Base-by-base conservation (phyloP, 2,113 vertebrate species). In the Struthio camelus region DNA sequence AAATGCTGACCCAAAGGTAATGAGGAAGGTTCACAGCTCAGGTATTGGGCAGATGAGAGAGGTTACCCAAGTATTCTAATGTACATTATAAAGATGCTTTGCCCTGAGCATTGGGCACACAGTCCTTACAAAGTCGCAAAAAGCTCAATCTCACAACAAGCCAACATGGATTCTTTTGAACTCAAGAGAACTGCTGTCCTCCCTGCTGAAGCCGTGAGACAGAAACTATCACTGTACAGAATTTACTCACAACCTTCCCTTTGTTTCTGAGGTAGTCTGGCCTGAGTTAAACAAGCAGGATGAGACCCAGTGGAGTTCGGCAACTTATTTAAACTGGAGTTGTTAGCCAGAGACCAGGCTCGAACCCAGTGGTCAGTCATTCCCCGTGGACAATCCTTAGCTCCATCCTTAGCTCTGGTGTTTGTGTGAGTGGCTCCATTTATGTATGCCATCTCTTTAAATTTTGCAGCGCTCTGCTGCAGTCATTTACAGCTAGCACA, bases 81-180 rank as follows among this genome's bases (percentile, higher is more conserved):
- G 8, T 7, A 3, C 1, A 0, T 46, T 34, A 2, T 2, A 16
- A 85, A 69, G 1, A 0, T 11, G 44, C 16, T 87, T 69, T 51
- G 8, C 27, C 6, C 27, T 72, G 59, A 83, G 53, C 14, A 13
- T 38, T 34, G 54, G 25, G 66, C 66, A 53, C 56, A 14, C 59
- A 10, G n/a, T 27, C 20, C 51, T 79, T 88, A 13, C 23, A 4
- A 20, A 20, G 64, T 85, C 80, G 56, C 44, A 36, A 15, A 34
- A 19, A 53, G 4, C 25, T 59, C 82, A 10, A 3, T 2, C 19
- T 2, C 44, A 51, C 61, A 83, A 3, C 12, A 22, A 8, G 30
- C 24, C 42, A 48, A 53, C 3, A 34, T 0, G 0, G 38, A 12
- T 6, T 38, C 14, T 72, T 34, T 38, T 30, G 75, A 72, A 13